A percentile compares a stretch with the other conserved stretches of the same genome.
Evolutionary conservation across 2,113 vertebrate genomes (phyloP).

Genomic region (Etheostoma cragini): DNA sequence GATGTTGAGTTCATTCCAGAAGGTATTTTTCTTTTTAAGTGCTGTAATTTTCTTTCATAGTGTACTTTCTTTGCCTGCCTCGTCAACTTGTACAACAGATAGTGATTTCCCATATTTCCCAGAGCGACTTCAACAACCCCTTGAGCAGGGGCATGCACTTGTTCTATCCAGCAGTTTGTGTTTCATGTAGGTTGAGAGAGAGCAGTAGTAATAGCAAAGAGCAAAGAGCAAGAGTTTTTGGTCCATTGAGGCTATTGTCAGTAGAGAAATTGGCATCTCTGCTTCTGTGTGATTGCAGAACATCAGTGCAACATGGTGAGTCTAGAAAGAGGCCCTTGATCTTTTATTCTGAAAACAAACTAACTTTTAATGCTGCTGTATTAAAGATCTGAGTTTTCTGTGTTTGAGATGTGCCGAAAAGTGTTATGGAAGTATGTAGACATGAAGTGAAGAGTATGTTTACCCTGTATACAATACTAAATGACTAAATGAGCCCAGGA

Average conservation of each 20-base stretch:
- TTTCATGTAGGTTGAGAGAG: constrained; percentile 49
- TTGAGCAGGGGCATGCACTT: constrained; percentile 59
- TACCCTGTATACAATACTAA: neutral
- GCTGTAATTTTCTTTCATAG: constrained; percentile 55
- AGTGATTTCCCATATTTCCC: constrained; percentile 65
- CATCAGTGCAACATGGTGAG: constrained; percentile 56
- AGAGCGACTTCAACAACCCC: constrained; percentile 45
- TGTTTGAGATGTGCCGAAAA: constrained; percentile 1
- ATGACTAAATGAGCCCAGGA: neutral
- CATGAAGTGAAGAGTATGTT: neutral
- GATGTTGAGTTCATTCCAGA: constrained; percentile 26
- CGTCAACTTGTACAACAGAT: constrained; percentile 48
- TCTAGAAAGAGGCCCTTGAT: constrained; percentile 51
- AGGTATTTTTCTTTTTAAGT: constrained; percentile 8
- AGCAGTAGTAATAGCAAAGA: constrained; percentile 56
- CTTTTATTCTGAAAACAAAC: constrained; percentile 68
- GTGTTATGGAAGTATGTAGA: neutral
- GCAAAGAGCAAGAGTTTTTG: constrained; percentile 53
- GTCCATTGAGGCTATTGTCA: constrained; percentile 57
- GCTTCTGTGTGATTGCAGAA: constrained; percentile 58
- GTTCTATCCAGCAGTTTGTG: constrained; percentile 53
- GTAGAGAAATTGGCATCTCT: constrained; percentile 50
- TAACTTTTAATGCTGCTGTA: constrained; percentile 42
- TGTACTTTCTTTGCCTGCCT: constrained; percentile 36
- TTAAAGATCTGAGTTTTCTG: constrained; percentile 13